A percentile compares a stretch with the other conserved stretches of the same genome.
Conservation (phyloP, 2,888 invertebrate species). For the Yponomeuta cagnagella region DNA sequence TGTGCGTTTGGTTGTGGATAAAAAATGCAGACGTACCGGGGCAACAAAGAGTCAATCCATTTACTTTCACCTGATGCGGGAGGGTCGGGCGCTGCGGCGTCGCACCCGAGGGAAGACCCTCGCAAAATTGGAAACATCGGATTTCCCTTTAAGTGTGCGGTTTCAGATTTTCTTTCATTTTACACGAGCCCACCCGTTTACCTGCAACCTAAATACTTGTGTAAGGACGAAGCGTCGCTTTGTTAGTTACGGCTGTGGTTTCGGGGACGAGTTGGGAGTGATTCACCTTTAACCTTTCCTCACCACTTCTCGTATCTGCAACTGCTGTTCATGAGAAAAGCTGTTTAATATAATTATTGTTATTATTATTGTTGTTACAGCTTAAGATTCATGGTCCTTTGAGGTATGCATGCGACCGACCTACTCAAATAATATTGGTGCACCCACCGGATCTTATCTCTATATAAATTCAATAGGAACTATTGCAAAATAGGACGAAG, state of each 20-base stretch:
- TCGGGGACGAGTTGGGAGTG: neutral
- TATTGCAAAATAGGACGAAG: too few relatives aligned
- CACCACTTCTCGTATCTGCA: neutral
- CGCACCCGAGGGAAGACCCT: constrained; percentile 26
- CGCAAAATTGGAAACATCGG: constrained; percentile 34
- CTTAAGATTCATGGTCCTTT: too few relatives aligned
- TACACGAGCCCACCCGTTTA: constrained; percentile 19
- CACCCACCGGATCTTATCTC: too few relatives aligned
- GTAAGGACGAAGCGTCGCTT: neutral
- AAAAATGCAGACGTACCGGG: constrained; percentile 23
- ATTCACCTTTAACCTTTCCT: neutral
- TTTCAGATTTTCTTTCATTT: constrained; percentile 26
- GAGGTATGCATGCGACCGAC: too few relatives aligned
- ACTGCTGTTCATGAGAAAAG: neutral
- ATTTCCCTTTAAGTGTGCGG: constrained; percentile 29
- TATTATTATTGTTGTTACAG: too few relatives aligned
- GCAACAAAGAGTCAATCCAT: constrained; percentile 32
- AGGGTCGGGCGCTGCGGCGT: constrained; percentile 23
- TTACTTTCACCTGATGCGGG: constrained; percentile 28
- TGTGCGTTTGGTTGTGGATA: constrained; percentile 17
- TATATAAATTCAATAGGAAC: too few relatives aligned
- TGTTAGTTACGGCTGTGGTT: neutral
- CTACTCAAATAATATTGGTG: too few relatives aligned
- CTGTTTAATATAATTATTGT: too few relatives aligned
- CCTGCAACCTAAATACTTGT: neutral